Evolutionary conservation across 2,888 invertebrate genomes (phyloP).

Genomic region (Lapara coniferarum): DNA sequence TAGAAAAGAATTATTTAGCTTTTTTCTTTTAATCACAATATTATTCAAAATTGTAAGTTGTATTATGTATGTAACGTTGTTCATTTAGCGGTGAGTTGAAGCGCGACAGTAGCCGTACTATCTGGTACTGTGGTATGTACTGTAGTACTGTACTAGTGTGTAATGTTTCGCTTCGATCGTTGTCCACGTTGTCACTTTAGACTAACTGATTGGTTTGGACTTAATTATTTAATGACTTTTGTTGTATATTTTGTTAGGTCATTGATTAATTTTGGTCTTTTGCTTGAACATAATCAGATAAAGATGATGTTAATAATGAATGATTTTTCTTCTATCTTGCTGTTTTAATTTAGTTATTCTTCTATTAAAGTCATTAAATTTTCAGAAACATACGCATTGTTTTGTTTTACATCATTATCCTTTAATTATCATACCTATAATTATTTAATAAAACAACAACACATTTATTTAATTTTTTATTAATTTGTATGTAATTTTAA

Average conservation of each 20-base stretch:
- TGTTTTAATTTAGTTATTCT: conserved; percentile 84
- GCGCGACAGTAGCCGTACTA: conserved; percentile 37
- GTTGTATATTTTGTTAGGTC: conserved; percentile 85
- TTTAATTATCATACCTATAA: neutral
- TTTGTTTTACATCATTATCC: conserved; percentile 38
- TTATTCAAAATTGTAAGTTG: conserved; percentile 83
- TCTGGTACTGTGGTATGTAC: conserved; percentile 29
- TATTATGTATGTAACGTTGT: conserved; percentile 79
- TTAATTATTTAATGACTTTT: conserved; percentile 83
- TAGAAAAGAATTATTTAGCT: conserved; percentile 83
- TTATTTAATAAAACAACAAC: neutral
- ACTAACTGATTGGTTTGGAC: conserved; percentile 76
- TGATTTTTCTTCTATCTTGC: conserved; percentile 81
- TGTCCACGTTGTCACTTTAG: conserved; percentile 68
- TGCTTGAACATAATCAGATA: conserved; percentile 77
- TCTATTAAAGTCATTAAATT: conserved; percentile 84
- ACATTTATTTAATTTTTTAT: neutral
- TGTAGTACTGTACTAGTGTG: conserved; percentile 22
- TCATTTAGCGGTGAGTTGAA: conserved; percentile 75
- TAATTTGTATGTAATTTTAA: neutral
- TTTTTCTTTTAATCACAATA: conserved; percentile 82
- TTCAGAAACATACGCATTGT: conserved; percentile 73
- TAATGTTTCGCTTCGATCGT: conserved; percentile 65
- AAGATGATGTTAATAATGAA: conserved; percentile 79
- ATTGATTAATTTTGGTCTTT: conserved; percentile 83